Base-by-base conservation (phyloP, 2,113 vertebrate species). In the Malurus elegans region DNA sequence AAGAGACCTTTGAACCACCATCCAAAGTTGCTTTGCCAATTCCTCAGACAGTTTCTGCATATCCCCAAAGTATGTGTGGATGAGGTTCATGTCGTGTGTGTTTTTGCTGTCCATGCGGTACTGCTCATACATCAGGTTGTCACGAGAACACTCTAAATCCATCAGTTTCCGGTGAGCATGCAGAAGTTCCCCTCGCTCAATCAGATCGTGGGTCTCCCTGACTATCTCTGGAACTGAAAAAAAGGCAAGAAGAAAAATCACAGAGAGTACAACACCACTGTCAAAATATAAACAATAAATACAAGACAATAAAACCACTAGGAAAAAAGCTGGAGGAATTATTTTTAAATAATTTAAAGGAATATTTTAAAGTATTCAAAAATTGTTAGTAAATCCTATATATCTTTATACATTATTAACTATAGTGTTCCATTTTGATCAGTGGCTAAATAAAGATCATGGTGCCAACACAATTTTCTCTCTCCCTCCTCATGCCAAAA, bases 111-210 rank as follows among this genome's bases (percentile, higher is more conserved):
- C 99, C 98, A 99, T 99, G 7, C 99, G 99, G 88, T 99, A 99
- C 95, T 99, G 99, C 95, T 99, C 99, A 3, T 99, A 99, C 99
- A 99, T 99, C 56, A 99, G 98, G 94, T 99, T 98, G 9, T 99
- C 99, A 1, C 99, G 98, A 2, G 99, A 99, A 79, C 98, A 99
- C 96, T 99, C 99, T 56, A 99, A 97, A 94, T 99, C 99, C 98
- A 99, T 99, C 72, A 99, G 98, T 56, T 98, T 99, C 31, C 98
- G 98, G 97, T 99, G 99, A 9, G 99, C 99, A 96, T 99, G 98
- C 93, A 99, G 97, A 48, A 99, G 98, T 6, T 98, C 98, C 3
- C 98, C 99, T 80, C 98, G 98, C 66, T 99, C 99, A 7, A 99
- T 99, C 90, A 99, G 98, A 74, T 99, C 98, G 44, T 98, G 98